These are phyloP conservation scores for Aphidius gifuensis DNA, from an alignment of 1,140 invertebrate genomes.

Conservation along the genomic window DNA sequence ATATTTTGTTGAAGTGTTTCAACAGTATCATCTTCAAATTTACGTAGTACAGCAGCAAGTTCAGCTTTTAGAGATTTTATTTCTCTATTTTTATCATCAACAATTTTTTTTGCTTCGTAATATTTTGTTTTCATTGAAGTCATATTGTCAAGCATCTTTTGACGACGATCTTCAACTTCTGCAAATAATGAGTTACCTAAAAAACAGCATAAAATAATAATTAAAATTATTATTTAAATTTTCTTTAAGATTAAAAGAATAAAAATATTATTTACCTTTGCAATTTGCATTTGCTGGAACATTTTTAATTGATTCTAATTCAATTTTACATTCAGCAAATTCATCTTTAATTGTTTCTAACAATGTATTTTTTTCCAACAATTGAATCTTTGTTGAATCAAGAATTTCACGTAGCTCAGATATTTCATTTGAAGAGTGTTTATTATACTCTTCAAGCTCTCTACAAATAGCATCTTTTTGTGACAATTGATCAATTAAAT, in stretches of 20 bases:
- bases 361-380: conserved; percentile 30
- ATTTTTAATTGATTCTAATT: conserved; percentile 33
- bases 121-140: conserved; percentile 47
- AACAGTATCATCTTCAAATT: conserved; percentile 33
- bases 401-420: conserved; percentile 24
- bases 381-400: conserved; percentile 24
- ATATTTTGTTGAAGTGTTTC: conserved; percentile 32
- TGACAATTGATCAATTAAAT: conserved; percentile 11
- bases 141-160: conserved; percentile 46
- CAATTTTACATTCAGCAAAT: conserved; percentile 31
- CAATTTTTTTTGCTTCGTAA: conserved; percentile 46
- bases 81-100: conserved; percentile 45
- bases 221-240: conserved; percentile 4
- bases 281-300: conserved; percentile 27
- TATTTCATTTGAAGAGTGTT: conserved; percentile 19
- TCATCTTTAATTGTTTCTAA: conserved; percentile 35
- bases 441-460: conserved; percentile 20
- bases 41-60: conserved; percentile 37
- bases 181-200: conserved; percentile 57
- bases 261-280: conserved; percentile 36
- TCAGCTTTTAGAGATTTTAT: conserved; percentile 50
- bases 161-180: conserved; percentile 56
- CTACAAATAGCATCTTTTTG: conserved; percentile 17
- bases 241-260: not conserved
- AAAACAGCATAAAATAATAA: not conserved